These are phyloP conservation scores for Murina feae DNA, from an alignment of 2,113 vertebrate species.

Conservation along the genomic window DNA sequence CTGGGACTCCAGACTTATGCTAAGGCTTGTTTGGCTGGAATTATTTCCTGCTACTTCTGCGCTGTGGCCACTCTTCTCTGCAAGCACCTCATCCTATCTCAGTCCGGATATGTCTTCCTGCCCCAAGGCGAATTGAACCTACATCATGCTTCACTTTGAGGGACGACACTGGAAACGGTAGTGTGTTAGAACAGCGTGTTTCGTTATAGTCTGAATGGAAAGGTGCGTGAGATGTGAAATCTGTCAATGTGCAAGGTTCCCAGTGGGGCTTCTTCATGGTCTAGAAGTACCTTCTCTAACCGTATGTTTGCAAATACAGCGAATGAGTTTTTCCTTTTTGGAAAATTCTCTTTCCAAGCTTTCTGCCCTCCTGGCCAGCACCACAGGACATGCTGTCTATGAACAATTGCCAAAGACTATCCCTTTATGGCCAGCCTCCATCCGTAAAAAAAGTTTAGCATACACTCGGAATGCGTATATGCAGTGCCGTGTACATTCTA, in stretches of 20 bases:
- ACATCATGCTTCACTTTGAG: not conserved
- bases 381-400: not conserved
- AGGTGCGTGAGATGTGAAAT: not conserved
- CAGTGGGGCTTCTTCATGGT: not conserved
- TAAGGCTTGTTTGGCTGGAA: not conserved
- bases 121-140: not conserved
- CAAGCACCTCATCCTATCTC: not conserved
- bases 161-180: not conserved
- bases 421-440: not conserved
- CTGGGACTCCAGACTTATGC: not conserved
- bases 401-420: not conserved
- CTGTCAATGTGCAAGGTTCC: not conserved
- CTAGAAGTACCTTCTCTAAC: not conserved
- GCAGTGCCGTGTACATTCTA: not conserved
- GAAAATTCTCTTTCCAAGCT: constrained; percentile 41
- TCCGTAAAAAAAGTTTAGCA: not conserved
- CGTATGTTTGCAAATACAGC: not conserved
- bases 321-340: constrained; percentile 36
- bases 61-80: not conserved
- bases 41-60: not conserved
- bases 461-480: not conserved
- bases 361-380: not conserved
- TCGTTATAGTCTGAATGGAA: constrained; percentile 20
- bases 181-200: not conserved
- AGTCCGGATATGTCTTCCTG: not conserved